phyloP scores from a whole-genome alignment of 2,888 invertebrate species.

The Ganaspis brasiliensis region DNA sequence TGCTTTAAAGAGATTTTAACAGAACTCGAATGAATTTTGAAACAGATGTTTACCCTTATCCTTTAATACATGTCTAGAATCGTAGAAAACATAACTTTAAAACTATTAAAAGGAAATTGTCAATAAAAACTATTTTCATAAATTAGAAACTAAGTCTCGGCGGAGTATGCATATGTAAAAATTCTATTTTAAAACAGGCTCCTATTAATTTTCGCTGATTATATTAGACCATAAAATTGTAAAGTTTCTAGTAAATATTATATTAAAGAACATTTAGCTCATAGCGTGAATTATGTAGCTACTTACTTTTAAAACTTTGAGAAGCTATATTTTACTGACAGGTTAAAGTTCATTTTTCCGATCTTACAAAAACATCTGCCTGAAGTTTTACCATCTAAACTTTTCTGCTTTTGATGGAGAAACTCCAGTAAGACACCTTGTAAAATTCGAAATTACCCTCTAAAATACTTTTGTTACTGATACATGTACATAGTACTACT shows the following conservation, averaged over 20 bases:
- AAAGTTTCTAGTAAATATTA: constrained; percentile 27
- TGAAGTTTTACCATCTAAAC: constrained; percentile 14
- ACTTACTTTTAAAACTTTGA: not conserved
- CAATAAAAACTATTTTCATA: too few relatives aligned
- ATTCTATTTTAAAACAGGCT: not conserved
- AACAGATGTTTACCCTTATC: too few relatives aligned
- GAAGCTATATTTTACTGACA: constrained; percentile 1
- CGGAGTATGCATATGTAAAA: too few relatives aligned
- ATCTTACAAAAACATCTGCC: constrained; percentile 20
- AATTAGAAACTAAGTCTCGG: too few relatives aligned
- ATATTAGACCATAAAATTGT: constrained; percentile 1
- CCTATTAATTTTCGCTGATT: constrained; percentile 76
- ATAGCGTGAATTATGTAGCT: constrained; percentile 16
- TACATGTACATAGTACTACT: constrained; percentile 1
- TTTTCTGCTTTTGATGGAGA: not conserved
- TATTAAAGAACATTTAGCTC: constrained; percentile 22
- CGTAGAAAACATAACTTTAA: too few relatives aligned
- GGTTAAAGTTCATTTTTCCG: not conserved
- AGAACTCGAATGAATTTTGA: too few relatives aligned
- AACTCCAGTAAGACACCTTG: not conserved
- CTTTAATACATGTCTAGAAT: too few relatives aligned
- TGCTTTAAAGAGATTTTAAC: too few relatives aligned
- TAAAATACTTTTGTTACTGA: not conserved
- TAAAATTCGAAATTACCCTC: not conserved
- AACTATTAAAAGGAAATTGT: too few relatives aligned